Evolutionary conservation across 2,888 invertebrate genomes (phyloP), one percentile per base, ranked within the genome.

Genomic region (Lochmaea crataegi): DNA sequence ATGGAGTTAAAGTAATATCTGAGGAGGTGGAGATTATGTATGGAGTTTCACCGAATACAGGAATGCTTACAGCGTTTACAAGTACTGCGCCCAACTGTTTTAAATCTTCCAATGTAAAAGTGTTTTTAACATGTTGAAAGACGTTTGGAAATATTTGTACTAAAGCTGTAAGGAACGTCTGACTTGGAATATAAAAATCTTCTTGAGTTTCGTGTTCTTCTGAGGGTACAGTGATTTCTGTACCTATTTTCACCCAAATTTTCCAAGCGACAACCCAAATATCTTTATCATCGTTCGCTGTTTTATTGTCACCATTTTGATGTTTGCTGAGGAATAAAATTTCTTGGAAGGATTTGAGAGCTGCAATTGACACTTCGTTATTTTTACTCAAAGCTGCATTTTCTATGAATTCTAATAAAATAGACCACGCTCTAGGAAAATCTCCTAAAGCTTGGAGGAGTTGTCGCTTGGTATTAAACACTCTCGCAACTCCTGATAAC

Each of bases 291-390:
- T 89, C 85, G 83, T 83, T 85, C 12, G 81, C 80, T 16, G 72
- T 69, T 73, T 84, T 86, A 82, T 85, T 86, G 72, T 90, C 86
- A 45, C 74, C 71, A 65, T 67, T 79, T 79, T 87, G 89, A 66
- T 84, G 83, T 83, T 92, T 92, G 81, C 90, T 91, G 61, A 89
- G 83, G 81, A 93, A 93, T 79, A 98, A 90, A 80, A 98, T 95
- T 87, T 99, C 98, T 88, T 99, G 98, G 87, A 99, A 96, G 14
- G 98, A 97, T 87, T 98, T 98, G 9, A 99, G 88, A 0, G 98
- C 98, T 2, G 98, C 97, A 80, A 99, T 90, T 0, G 98, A 97
- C 1, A 96, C 96, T 90, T 99, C 99, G 72, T 96, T 96, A 86
- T 97, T 99, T 86, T 94, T 94, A 82, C 95, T 93, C 64, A 96